Percentiles rank a stretch among this genome's conserved stretches.
phyloP scores from a whole-genome alignment of 2,797 vertebrate species.

The Xenentodon cancila region DNA sequence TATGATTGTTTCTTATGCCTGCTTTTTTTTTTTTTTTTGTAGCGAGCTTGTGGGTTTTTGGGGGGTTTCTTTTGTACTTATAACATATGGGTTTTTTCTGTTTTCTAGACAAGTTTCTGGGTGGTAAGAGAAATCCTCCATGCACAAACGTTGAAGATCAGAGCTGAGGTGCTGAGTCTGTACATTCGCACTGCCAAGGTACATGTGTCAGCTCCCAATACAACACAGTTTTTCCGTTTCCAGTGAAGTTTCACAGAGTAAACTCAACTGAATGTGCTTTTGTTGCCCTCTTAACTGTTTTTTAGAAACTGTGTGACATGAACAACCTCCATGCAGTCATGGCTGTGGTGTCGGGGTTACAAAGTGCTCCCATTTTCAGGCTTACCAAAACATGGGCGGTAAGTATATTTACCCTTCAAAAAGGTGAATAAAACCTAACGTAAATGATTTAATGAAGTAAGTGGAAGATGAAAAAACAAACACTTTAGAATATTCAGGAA shows the following conservation, averaged over 20 bases:
- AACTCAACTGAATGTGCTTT: neutral
- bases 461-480: too few species aligned
- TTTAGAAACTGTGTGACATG: slow-evolving; percentile 95
- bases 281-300: slow-evolving; percentile 9
- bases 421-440: too few species aligned
- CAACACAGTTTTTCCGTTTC: neutral
- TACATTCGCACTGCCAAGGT: slow-evolving; percentile 99
- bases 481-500: too few species aligned
- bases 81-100: neutral
- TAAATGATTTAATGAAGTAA: too few species aligned
- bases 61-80: neutral
- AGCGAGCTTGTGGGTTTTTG: neutral
- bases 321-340: slow-evolving; percentile 98
- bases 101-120: slow-evolving; percentile 95
- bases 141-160: slow-evolving; percentile 97
- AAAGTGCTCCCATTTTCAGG: slow-evolving; percentile 98
- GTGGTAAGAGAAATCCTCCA: slow-evolving; percentile 98
- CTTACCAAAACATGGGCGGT: slow-evolving; percentile 98
- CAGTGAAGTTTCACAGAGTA: slow-evolving; percentile 1
- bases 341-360: slow-evolving; percentile 95
- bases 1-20: neutral
- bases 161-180: slow-evolving; percentile 97
- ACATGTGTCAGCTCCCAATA: slow-evolving; percentile 37
- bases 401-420: slow-evolving; percentile 72
- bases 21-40: slow-evolving; percentile 5